Base-by-base conservation (phyloP, 2,113 vertebrate species). In the Sinosuthora webbiana region DNA sequence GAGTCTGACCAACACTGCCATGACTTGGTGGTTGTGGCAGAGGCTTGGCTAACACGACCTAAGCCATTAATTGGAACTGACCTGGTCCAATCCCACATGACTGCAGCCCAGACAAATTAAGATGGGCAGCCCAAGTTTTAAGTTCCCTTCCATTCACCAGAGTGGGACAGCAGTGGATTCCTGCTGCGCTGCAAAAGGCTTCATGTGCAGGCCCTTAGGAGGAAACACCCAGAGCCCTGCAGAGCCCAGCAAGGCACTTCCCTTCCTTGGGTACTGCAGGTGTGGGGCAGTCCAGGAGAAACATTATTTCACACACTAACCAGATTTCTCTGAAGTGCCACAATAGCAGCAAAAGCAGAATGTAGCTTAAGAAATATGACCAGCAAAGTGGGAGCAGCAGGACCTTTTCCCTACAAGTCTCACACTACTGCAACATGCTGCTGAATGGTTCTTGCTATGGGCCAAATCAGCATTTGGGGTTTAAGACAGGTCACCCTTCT, bases 101-200 rank as follows among this genome's bases (percentile, higher is more conserved):
- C 44, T n/a, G 63, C 55, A 82, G 50, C 42, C n/a, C 6, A 35
- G 60, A 52, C 15, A 52, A 37, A 44, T 35, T 11, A 10, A 19
- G 30, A 45, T 17, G 11, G 33, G 55, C 11, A 57, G 42, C 2
- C 0, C 0, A 44, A 47, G 28, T 27, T 69, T 35, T 10, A 11
- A 64, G 5, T 24, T 71, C 11, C 52, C 10, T 78, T 41, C 27
- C 14, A 12, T 9, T 42, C 69, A 42, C 19, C 31, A 4, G 7
- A 53, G 24, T 2, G 28, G 11, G 52, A 35, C 63, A 89, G 68
- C 24, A 62, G 35, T 4, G 1, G 4, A 45, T 44, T 85, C 50
- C 39, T 50, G 65, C 80, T 30, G 35, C 0, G 4, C 57, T 60
- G 35, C 30, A 59, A 35, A 77, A 69, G 30, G 33, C 33, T 50